Conservation (phyloP, 2,113 vertebrate genomes). For the Hemicordylus capensis region DNA sequence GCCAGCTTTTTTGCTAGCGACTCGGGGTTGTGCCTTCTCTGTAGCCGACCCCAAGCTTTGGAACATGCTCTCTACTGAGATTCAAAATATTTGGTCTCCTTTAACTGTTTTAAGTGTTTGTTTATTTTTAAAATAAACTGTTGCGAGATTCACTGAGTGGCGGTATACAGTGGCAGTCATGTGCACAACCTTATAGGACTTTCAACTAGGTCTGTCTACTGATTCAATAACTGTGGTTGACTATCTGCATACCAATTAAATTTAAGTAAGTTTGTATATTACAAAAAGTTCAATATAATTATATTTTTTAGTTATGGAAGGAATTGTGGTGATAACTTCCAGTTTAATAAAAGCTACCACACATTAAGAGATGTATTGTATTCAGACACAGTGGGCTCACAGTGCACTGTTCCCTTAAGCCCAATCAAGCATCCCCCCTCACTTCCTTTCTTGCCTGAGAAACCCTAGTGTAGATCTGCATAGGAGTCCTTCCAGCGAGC, state of each 20-base stretch:
- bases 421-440: neutral
- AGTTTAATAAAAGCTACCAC: neutral
- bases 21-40: too few species aligned
- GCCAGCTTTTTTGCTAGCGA: too few species aligned
- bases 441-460: neutral
- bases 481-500: neutral
- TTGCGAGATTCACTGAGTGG: too few species aligned
- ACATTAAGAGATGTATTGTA: neutral
- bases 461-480: neutral
- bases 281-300: neutral
- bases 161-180: too few species aligned
- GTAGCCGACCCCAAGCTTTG: too few species aligned
- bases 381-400: neutral
- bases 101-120: too few species aligned
- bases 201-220: neutral
- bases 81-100: too few species aligned
- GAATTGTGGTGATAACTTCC: neutral
- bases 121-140: too few species aligned
- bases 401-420: neutral
- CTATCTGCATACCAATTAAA: neutral
- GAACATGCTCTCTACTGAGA: too few species aligned
- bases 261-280: neutral
- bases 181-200: too few species aligned
- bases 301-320: neutral
- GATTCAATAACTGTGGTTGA: neutral